Evolutionary conservation across 2,888 invertebrate genomes (phyloP).

Genomic region (Anodontia alba): DNA sequence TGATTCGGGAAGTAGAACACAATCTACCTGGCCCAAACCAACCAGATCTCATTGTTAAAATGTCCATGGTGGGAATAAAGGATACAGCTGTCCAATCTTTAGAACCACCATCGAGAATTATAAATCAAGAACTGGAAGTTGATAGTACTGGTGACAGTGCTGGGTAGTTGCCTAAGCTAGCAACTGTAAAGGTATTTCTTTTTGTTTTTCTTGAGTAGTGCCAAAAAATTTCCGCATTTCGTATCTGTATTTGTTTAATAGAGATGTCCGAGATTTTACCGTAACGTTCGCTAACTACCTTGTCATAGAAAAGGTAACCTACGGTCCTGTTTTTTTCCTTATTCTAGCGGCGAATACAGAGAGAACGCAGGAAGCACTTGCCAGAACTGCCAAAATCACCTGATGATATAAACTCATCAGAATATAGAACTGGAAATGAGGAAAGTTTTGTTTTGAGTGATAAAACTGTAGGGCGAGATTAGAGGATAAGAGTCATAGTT

Average conservation of each 20-base stretch:
- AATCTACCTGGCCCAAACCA: not conserved
- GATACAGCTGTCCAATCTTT: not conserved
- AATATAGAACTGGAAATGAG: not conserved
- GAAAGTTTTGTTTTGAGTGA: not conserved
- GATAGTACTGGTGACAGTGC: not conserved
- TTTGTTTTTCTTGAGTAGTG: too few species aligned
- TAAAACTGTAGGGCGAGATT: not conserved
- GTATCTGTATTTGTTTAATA: too few species aligned
- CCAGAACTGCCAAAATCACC: not conserved
- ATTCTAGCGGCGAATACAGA: not conserved
- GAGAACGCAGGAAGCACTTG: not conserved
- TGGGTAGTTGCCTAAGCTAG: not conserved
- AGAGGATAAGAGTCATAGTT: not conserved
- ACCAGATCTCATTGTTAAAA: not conserved
- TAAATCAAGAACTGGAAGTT: not conserved
- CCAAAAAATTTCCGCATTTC: too few species aligned
- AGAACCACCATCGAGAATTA: not conserved
- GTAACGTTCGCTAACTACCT: too few species aligned
- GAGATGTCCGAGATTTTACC: too few species aligned
- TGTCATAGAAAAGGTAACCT: too few species aligned
- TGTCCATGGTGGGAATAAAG: not conserved
- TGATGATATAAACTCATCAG: not conserved
- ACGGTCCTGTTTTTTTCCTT: too few species aligned
- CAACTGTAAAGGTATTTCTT: too few species aligned
- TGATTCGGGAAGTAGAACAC: not conserved